These are phyloP conservation scores for Drosophila recens DNA, from an alignment of 2,888 invertebrate genomes.

Conservation along the genomic window DNA sequence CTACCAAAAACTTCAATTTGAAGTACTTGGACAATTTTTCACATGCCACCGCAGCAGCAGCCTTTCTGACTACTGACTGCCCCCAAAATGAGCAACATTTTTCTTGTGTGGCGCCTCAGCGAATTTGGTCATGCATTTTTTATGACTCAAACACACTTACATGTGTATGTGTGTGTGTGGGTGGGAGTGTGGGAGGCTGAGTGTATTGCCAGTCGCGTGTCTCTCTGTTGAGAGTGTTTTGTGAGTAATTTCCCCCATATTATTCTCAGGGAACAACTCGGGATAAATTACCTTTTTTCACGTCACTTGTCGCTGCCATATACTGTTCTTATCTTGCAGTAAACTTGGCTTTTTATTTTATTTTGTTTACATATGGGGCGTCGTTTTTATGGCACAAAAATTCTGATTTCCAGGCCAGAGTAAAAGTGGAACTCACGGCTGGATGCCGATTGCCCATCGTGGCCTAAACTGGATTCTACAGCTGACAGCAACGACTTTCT, in stretches of 20 bases:
- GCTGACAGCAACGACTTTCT: constrained; percentile 22
- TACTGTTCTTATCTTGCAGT: constrained; percentile 49
- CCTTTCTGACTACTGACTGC: constrained; percentile 11
- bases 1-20: constrained; percentile 23
- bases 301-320: constrained; percentile 64
- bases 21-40: constrained; percentile 29
- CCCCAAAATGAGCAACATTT: constrained; percentile 56
- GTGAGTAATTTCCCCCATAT: constrained; percentile 25
- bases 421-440: constrained; percentile 14
- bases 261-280: constrained; percentile 8
- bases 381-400: constrained; percentile 37
- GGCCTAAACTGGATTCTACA: constrained; percentile 22
- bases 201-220: constrained; percentile 53
- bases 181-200: not conserved
- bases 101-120: constrained; percentile 30
- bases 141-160: constrained; percentile 39
- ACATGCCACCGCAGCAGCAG: constrained; percentile 24
- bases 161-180: not conserved
- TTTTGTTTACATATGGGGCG: constrained; percentile 39
- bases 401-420: constrained; percentile 33
- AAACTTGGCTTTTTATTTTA: constrained; percentile 35
- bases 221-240: constrained; percentile 21
- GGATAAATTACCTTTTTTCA: constrained; percentile 73
- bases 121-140: constrained; percentile 73
- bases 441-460: constrained; percentile 13